Conservation (phyloP, 2,797 vertebrate species). For the Sardinella longiceps region DNA sequence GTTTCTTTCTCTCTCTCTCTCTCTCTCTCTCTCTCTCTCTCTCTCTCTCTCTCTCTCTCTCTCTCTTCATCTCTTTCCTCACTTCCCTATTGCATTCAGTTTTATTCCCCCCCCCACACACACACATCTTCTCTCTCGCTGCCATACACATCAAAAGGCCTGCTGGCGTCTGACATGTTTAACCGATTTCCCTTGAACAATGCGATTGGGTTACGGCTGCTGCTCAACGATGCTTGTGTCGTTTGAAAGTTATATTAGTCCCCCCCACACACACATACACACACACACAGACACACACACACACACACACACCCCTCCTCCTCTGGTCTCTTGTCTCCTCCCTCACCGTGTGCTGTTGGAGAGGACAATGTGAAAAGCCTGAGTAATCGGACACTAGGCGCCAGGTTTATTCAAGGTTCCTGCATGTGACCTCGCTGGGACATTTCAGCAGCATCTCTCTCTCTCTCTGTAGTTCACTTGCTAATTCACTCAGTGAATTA, state of each 20-base stretch:
- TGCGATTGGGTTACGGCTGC: conserved; percentile 56
- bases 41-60: background rate
- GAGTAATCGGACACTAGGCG: conserved; percentile 25
- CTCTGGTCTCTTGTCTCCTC: background rate
- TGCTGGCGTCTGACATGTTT: conserved; percentile 56
- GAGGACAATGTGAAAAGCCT: conserved; percentile 7
- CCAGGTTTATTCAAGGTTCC: conserved; percentile 24
- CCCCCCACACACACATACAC: conserved; percentile 37
- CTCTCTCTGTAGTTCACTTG: conserved; percentile 8
- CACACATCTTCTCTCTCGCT: background rate
- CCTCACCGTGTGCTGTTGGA: background rate
- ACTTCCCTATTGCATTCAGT: background rate
- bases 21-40: background rate
- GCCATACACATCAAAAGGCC: conserved; percentile 63
- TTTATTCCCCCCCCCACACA: background rate
- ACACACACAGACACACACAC: conserved; percentile 14
- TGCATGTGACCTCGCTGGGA: background rate
- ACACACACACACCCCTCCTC: background rate
- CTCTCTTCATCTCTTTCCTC: background rate
- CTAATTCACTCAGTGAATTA: background rate
- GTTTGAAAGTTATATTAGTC: conserved; percentile 48
- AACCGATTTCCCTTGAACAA: conserved; percentile 70
- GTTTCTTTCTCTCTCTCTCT: background rate
- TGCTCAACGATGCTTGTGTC: conserved; percentile 56
- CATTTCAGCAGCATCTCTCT: conserved; percentile 36